Base-by-base conservation (phyloP, 2,888 invertebrate genomes). In the Entomobrya multifasciata region DNA sequence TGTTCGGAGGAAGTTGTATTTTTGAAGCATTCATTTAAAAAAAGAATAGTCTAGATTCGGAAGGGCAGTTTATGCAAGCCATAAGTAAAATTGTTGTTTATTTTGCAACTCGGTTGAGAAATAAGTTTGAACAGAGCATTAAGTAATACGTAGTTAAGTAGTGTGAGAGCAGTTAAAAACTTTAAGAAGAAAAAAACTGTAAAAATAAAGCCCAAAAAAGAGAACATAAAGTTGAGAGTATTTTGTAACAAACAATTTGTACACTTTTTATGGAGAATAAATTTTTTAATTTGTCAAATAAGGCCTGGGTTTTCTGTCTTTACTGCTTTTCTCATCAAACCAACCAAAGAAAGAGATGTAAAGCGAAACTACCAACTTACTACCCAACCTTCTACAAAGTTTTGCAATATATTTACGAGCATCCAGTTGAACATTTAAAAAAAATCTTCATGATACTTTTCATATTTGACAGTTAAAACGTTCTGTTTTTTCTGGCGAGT, bases 261-360 rank as follows among this genome's bases (percentile, higher is more conserved):
- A 36, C 36, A 70, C 22, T 57, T 70, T 70, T 70, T 70, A 70
- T 70, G 67, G 44, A 25, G 47, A 25, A 70, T 70, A 70, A 70
- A 70, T 30, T 30, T 22, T 41, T 20, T 65, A 44, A 70, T 70
- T 36, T 70, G 67, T 70, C 44, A 70, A 47, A 47, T 6, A 70
- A 41, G 41, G n/a, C 27, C 30, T 62, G 62, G n/a, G 6, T 62
- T 65, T 36, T 17, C 62, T 41, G 20, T 47, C 25, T 36, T 36
- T 36, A 17, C 36, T 25, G 22, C 11, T 15, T 36, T 4, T 36
- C 36, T 36, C 36, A 8, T 36, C 36, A 44, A 67, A 70, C 47
- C 47, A 44, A 44, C 67, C 67, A 70, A 41, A 70, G 47, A 67
- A 67, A 17, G 6, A 52, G n/a, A 52, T 5, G 17, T 2, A 52